Evolutionary conservation across 2,113 vertebrate genomes (phyloP).

Genomic region (Octodon degus): DNA sequence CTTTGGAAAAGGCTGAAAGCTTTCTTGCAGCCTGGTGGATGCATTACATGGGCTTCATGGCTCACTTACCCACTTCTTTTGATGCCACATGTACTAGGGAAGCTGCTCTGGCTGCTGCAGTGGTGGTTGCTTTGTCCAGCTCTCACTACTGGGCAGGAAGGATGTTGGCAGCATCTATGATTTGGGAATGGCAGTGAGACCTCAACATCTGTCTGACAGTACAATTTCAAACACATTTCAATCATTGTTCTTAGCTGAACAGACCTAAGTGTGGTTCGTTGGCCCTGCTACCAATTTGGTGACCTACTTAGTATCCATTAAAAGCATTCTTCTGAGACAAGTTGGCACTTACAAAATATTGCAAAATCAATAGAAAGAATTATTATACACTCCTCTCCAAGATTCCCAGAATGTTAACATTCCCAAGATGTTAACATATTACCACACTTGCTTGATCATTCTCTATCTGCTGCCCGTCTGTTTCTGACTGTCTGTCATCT

Average conservation of each 20-base stretch:
- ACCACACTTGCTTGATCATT: background rate
- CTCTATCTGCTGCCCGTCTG: background rate
- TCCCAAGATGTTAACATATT: background rate
- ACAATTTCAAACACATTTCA: background rate
- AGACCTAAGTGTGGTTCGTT: background rate
- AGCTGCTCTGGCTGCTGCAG: background rate
- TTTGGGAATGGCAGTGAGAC: background rate
- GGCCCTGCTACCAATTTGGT: background rate
- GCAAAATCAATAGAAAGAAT: background rate
- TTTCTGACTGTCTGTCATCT: background rate
- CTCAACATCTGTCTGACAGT: background rate
- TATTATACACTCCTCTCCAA: background rate
- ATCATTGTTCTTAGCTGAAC: background rate
- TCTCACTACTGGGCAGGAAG: background rate
- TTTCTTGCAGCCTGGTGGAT: background rate
- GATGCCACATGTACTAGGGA: background rate
- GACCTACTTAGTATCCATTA: background rate
- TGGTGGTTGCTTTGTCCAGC: background rate
- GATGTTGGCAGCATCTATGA: too few species aligned
- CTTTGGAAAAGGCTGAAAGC: background rate
- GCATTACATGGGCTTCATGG: background rate
- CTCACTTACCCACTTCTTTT: background rate
- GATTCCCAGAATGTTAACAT: background rate
- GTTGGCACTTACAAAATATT: slow-evolving; percentile 33
- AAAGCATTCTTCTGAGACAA: slow-evolving; percentile 3